Base-by-base conservation (phyloP, 2,888 invertebrate species). In the Ryuthela nishihirai region DNA sequence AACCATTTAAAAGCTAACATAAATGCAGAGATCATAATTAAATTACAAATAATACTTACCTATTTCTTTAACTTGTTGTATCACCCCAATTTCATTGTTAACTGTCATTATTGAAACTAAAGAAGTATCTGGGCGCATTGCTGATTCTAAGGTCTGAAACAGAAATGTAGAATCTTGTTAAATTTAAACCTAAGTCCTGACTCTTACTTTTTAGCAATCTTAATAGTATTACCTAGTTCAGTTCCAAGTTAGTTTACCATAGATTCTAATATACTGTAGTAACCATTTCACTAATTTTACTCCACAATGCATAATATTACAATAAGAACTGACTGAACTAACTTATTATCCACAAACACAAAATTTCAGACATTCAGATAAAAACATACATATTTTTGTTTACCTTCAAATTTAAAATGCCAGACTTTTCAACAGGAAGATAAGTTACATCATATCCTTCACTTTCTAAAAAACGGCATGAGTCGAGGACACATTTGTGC, bases 401-500 rank as follows among this genome's bases (percentile, higher is more conserved):
- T 44, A 71, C 78, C 71, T 86, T 79, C 65, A 99, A 70, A 70
- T 85, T 83, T 65, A 99, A 84, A 20, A 97, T 81, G 4, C 81
- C 81, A 78, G 91, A 93, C 55, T 78, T 67, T 68, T 84, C 78
- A 0, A 99, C 99, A 17, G 98, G 94, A 52, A 99, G 77, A 76
- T 99, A 99, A 4, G 98, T 98, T 0, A 99, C 84, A 69, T 84
- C 83, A 72, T 92, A 98, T 5, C 95, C 98, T 78, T 98, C 97
- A 12, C 84, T 85, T 79, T 99, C 94, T 63, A 99, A 76, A 12
- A 87, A 88, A 67, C 99, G 83, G 71, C 99, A 98, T 0, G 98
- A 98, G 78, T 99, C 99, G 68, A 99, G 76, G 12, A 99, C 98
- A 78, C 99, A 99, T 77, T 99, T 99, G 77, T 99, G 99, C 76